These are phyloP conservation scores for Drosophila ohnishii DNA, from an alignment of 1,140 invertebrate genomes.

Conservation along the genomic window DNA sequence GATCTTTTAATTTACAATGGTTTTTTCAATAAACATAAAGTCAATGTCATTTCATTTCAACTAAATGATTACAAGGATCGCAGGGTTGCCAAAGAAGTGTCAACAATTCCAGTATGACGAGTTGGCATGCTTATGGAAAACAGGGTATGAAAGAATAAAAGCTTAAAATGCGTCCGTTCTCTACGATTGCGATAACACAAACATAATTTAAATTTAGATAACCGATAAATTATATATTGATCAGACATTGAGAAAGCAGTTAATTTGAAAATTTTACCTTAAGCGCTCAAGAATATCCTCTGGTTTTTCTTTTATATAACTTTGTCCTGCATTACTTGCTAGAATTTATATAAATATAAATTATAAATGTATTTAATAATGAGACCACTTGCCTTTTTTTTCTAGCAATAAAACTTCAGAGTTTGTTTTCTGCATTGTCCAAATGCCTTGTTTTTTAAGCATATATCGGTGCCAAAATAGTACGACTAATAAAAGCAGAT, in stretches of 20 bases:
- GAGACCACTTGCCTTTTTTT: slow-evolving; percentile 17
- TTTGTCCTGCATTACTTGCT: slow-evolving; percentile 23
- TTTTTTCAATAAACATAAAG: too few relatives aligned
- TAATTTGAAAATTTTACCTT: slow-evolving; percentile 36
- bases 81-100: too few relatives aligned
- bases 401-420: slow-evolving; percentile 15
- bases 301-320: slow-evolving; percentile 29
- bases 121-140: too few relatives aligned
- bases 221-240: not conserved
- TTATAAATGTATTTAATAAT: not conserved
- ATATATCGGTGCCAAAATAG: slow-evolving; percentile 97
- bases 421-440: slow-evolving; percentile 48
- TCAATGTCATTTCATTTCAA: too few relatives aligned
- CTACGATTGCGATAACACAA: not conserved
- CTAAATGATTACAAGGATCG: too few relatives aligned
- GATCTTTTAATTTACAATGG: too few relatives aligned
- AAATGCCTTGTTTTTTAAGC: slow-evolving; percentile 70
- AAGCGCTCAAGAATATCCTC: slow-evolving; percentile 35
- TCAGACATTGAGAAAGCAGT: not conserved
- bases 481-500: slow-evolving; percentile 93
- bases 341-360: not conserved
- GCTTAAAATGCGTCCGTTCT: too few relatives aligned
- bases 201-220: not conserved
- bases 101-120: too few relatives aligned
- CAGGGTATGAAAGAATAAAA: too few relatives aligned